phyloP scores from a whole-genome alignment of 2,888 invertebrate species.

The Eupithecia vulgata region DNA sequence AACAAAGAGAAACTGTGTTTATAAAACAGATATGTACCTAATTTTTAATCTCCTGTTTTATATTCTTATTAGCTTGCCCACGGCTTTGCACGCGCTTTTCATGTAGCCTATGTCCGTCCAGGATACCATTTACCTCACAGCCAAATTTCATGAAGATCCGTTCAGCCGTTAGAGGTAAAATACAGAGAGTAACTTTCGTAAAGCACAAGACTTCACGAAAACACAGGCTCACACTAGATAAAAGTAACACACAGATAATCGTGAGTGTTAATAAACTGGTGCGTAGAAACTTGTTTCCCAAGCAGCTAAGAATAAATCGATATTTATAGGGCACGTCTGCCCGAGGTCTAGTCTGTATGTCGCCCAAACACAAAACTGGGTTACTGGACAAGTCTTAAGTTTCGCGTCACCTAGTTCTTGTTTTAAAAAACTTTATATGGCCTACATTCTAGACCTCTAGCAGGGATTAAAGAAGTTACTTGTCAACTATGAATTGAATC shows the following conservation, averaged over 20 bases:
- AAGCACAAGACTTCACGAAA: too few relatives aligned
- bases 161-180: too few relatives aligned
- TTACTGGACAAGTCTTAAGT: conserved; percentile 16
- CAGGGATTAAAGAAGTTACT: not conserved
- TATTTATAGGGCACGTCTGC: conserved; percentile 26
- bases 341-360: conserved; percentile 22
- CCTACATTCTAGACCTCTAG: not conserved
- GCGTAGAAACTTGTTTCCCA: conserved; percentile 21
- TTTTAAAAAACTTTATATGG: conserved; percentile 5
- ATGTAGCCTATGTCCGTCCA: too few relatives aligned
- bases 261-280: not conserved
- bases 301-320: conserved; percentile 19
- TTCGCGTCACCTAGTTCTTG: conserved; percentile 1
- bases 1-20: not conserved
- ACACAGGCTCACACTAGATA: too few relatives aligned
- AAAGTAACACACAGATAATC: not conserved
- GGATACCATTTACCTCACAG: too few relatives aligned
- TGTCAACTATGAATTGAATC: not conserved
- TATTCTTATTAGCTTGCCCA: too few relatives aligned
- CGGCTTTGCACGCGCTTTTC: too few relatives aligned
- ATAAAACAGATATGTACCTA: not conserved
- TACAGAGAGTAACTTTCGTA: too few relatives aligned
- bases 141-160: too few relatives aligned
- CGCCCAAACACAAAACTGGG: conserved; percentile 24
- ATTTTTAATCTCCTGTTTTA: too few relatives aligned